These are phyloP conservation scores for Tupiocoris notatus DNA, from an alignment of 2,888 invertebrate genomes.

Conservation along the genomic window DNA sequence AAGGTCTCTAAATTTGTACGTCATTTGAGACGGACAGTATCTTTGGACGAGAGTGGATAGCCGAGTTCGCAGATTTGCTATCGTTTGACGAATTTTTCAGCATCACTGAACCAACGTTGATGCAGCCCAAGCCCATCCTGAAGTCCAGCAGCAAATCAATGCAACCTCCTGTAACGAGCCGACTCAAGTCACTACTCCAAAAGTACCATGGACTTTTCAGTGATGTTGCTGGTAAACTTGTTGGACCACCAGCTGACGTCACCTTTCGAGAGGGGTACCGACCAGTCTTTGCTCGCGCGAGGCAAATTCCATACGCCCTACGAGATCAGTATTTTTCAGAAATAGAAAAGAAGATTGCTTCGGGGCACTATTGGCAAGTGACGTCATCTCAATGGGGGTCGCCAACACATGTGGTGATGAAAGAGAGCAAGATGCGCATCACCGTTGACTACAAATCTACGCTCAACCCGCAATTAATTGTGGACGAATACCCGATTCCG, in stretches of 20 bases:
- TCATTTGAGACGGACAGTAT: slow-evolving; percentile 19
- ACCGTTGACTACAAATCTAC: slow-evolving; percentile 21
- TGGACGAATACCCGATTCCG: slow-evolving; percentile 39
- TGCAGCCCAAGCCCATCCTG: no score
- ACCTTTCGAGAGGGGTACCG: not conserved
- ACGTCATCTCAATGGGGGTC: slow-evolving; percentile 43
- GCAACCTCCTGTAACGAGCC: no score
- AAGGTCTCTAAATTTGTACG: not conserved
- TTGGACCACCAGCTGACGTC: slow-evolving; percentile 7
- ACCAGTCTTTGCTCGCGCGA: not conserved
- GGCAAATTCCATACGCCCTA: slow-evolving; percentile 21
- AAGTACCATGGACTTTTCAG: slow-evolving; percentile 4
- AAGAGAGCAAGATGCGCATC: slow-evolving; percentile 34
- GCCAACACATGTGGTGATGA: slow-evolving; percentile 43
- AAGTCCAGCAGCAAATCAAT: no score
- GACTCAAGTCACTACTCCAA: no score
- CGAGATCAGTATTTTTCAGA: slow-evolving; percentile 1
- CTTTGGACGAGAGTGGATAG: slow-evolving; percentile 27
- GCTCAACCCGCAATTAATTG: slow-evolving; percentile 14
- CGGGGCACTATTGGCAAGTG: slow-evolving; percentile 48
- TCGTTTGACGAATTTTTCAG: no score
- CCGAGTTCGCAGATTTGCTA: slow-evolving; percentile 11
- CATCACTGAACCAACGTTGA: no score
- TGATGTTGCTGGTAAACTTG: slow-evolving; percentile 20
- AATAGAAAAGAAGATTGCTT: slow-evolving; percentile 25